A percentile compares a stretch with the other conserved stretches of the same genome.
phyloP scores from a whole-genome alignment of 2,888 invertebrate species.

The Synanthedon tipuliformis region DNA sequence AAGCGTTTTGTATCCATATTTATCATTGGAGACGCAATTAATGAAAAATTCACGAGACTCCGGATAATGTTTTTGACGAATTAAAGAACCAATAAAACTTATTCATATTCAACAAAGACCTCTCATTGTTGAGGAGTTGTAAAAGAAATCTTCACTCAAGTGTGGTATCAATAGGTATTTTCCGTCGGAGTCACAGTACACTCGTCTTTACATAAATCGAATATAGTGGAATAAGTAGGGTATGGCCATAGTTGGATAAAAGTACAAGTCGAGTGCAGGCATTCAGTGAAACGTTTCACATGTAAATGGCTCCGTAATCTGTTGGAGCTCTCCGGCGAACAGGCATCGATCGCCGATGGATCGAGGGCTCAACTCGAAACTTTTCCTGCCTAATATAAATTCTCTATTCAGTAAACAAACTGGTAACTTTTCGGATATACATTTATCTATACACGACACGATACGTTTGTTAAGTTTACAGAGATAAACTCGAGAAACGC shows the following conservation, averaged over 20 bases:
- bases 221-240: conserved; percentile 34
- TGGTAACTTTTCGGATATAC: conserved; percentile 23
- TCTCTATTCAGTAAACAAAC: conserved; percentile 15
- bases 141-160: no score
- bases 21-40: no score
- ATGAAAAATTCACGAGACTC: no score
- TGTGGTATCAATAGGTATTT: neutral
- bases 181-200: conserved; percentile 20
- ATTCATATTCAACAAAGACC: no score
- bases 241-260: conserved; percentile 28
- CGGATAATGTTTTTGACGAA: no score
- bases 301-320: conserved; percentile 63
- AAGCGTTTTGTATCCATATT: no score
- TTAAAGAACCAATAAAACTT: no score
- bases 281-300: conserved; percentile 60
- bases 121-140: no score
- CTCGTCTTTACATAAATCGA: conserved; percentile 30
- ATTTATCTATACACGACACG: conserved; percentile 17
- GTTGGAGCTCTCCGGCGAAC: conserved; percentile 38
- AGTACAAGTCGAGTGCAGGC: conserved; percentile 48
- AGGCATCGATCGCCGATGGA: conserved; percentile 50
- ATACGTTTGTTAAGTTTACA: no score
- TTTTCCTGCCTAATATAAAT: conserved; percentile 23
- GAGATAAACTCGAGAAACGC: no score
- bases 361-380: conserved; percentile 37